Conservation (phyloP, 2,888 invertebrate genomes). For the Parasteatoda lunata region DNA sequence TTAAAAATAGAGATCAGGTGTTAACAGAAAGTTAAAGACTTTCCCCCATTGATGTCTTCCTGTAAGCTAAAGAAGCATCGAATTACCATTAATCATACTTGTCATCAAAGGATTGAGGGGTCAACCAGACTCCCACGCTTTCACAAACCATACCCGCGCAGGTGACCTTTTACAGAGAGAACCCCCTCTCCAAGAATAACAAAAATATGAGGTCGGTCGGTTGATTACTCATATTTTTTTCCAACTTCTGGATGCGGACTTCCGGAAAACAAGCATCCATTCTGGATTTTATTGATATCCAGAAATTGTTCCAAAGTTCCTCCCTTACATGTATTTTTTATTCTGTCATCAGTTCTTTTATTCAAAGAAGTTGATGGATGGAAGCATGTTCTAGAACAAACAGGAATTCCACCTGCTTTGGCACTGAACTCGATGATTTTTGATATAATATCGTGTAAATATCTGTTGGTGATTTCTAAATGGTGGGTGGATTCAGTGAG, state of each 20-base stretch:
- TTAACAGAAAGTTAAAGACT: background rate
- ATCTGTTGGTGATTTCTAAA: no score
- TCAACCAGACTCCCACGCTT: slow-evolving; percentile 39
- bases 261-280: slow-evolving; percentile 43
- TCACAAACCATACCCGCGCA: background rate
- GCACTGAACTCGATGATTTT: no score
- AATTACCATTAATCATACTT: background rate
- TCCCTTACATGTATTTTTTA: background rate
- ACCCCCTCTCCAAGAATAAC: slow-evolving; percentile 8
- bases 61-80: background rate
- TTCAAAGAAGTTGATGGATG: slow-evolving; percentile 44
- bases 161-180: slow-evolving; percentile 11
- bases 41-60: no score
- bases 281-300: background rate
- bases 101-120: background rate
- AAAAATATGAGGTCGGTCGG: slow-evolving; percentile 38
- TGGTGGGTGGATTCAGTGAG: no score
- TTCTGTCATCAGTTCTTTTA: slow-evolving; percentile 24
- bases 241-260: slow-evolving; percentile 31
- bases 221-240: slow-evolving; percentile 54
- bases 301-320: no score
- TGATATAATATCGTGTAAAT: no score
- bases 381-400: slow-evolving; percentile 1
- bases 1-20: no score
- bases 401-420: slow-evolving; percentile 65